A percentile compares a stretch with the other conserved stretches of the same genome.
phyloP scores from a whole-genome alignment of 2,797 vertebrate genomes.

The Miichthys miiuy region DNA sequence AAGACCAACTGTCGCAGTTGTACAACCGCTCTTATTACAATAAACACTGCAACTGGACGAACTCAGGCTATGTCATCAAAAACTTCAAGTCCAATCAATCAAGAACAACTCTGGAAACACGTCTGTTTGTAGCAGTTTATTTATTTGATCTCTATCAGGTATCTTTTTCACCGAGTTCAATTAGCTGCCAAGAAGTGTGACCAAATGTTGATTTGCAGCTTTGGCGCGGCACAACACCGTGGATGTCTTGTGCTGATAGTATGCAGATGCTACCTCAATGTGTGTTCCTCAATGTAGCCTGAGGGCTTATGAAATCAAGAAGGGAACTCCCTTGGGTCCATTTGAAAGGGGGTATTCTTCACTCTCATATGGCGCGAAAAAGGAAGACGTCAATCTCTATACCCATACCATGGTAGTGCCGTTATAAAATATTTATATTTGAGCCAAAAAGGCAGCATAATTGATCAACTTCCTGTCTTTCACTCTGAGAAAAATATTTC shows the following conservation, averaged over 20 bases:
- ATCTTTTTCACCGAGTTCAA: constrained; percentile 32
- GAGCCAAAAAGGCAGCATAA: constrained; percentile 49
- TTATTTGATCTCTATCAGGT: constrained; percentile 60
- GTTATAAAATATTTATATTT: constrained; percentile 72
- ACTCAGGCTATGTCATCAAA: constrained; percentile 41
- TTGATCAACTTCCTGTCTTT: constrained; percentile 37
- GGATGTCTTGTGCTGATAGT: constrained; percentile 26
- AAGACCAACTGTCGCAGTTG: constrained; percentile 24
- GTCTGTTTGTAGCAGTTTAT: constrained; percentile 21
- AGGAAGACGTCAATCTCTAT: constrained; percentile 38
- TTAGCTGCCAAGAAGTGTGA: constrained; percentile 34
- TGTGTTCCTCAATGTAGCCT: constrained; percentile 44
- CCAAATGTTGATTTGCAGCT: constrained; percentile 46
- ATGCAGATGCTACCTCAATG: constrained; percentile 40
- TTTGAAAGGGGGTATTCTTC: constrained; percentile 62
- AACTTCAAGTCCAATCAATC: constrained; percentile 58
- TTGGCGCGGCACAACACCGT: background rate
- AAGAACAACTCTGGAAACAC: constrained; percentile 50
- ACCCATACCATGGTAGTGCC: constrained; percentile 5
- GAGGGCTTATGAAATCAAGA: constrained; percentile 55
- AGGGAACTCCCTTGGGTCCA: constrained; percentile 52
- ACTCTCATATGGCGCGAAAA: constrained; percentile 33
- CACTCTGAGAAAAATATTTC: background rate
- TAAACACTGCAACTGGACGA: constrained; percentile 46
- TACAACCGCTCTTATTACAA: constrained; percentile 39